Percentiles rank a stretch among this genome's conserved stretches.
These are phyloP conservation scores for Leptodactylus fallax DNA, from an alignment of 2,797 vertebrate species.

Conservation along the genomic window DNA sequence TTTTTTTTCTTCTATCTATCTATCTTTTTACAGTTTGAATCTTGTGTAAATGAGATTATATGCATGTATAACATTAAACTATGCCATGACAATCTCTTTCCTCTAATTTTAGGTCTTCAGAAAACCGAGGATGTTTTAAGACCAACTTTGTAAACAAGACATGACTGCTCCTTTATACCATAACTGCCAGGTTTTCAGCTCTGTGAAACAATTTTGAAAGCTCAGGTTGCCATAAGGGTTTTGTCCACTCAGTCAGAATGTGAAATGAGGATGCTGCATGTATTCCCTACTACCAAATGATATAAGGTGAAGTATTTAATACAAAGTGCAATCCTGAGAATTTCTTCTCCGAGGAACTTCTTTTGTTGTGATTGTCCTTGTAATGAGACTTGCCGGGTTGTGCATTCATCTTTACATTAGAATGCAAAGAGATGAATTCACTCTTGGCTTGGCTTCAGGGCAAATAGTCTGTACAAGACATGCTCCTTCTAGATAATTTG, in stretches of 20 bases:
- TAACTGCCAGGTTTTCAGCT: conserved; percentile 9
- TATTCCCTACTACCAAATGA: conserved; percentile 28
- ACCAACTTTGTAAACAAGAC: conserved; percentile 11
- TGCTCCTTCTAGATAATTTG: conserved; percentile 83
- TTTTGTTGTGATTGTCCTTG: conserved; percentile 68
- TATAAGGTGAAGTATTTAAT: conserved; percentile 45
- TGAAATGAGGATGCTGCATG: conserved; percentile 28
- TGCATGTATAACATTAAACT: too few relatives aligned
- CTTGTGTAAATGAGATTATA: too few relatives aligned
- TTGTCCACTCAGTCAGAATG: conserved; percentile 54
- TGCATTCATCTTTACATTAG: conserved; percentile 77
- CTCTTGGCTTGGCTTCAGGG: conserved; percentile 79
- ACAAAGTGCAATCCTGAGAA: conserved; percentile 5
- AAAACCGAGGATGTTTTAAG: background rate
- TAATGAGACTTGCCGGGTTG: conserved; percentile 75
- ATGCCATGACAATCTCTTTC: background rate
- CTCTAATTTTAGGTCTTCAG: background rate
- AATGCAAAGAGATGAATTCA: conserved; percentile 78
- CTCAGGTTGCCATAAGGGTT: conserved; percentile 13
- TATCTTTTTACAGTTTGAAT: background rate
- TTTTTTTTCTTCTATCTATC: background rate
- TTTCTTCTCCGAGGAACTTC: conserved; percentile 46
- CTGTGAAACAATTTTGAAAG: conserved; percentile 26
- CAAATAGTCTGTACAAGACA: conserved; percentile 76
- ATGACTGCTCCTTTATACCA: background rate